Percentiles rank a stretch among this genome's conserved stretches.
These are phyloP conservation scores for Bradynema listronoti DNA, from an alignment of 1,140 invertebrate genomes.

Conservation along the genomic window DNA sequence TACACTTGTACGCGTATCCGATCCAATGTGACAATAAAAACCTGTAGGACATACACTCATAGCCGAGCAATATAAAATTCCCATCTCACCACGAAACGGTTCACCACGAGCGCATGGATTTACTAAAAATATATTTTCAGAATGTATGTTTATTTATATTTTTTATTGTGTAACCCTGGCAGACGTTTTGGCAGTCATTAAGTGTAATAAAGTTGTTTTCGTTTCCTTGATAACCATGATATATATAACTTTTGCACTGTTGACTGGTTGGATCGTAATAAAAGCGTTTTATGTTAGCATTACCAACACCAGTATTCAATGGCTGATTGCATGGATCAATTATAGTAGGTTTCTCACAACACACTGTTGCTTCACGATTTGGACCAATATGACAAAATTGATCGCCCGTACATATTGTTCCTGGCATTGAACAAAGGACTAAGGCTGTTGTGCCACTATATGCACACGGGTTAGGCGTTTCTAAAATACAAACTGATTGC, in stretches of 20 bases:
- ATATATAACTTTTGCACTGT: constrained; percentile 45
- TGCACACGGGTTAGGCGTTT: constrained; percentile 55
- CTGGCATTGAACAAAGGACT: constrained; percentile 39
- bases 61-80: constrained; percentile 50
- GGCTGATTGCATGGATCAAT: constrained; percentile 51
- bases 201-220: constrained; percentile 55
- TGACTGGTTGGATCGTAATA: constrained; percentile 52
- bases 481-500: constrained; percentile 26
- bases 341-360: constrained; percentile 49
- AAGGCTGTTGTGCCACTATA: constrained; percentile 24
- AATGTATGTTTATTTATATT: neutral
- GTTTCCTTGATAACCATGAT: constrained; percentile 53
- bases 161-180: constrained; percentile 31
- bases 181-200: constrained; percentile 49
- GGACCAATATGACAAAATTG: constrained; percentile 55
- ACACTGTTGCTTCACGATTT: constrained; percentile 48
- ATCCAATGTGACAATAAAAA: constrained; percentile 55
- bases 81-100: constrained; percentile 40
- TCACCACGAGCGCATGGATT: constrained; percentile 49
- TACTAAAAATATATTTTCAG: constrained; percentile 34
- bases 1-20: constrained; percentile 44
- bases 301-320: constrained; percentile 53
- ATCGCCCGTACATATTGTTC: constrained; percentile 34
- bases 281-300: constrained; percentile 52
- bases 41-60: constrained; percentile 45